Evolutionary conservation across 2,113 vertebrate species (phyloP), one percentile per base, ranked within the genome.

Genomic region (Rhipidura dahli): DNA sequence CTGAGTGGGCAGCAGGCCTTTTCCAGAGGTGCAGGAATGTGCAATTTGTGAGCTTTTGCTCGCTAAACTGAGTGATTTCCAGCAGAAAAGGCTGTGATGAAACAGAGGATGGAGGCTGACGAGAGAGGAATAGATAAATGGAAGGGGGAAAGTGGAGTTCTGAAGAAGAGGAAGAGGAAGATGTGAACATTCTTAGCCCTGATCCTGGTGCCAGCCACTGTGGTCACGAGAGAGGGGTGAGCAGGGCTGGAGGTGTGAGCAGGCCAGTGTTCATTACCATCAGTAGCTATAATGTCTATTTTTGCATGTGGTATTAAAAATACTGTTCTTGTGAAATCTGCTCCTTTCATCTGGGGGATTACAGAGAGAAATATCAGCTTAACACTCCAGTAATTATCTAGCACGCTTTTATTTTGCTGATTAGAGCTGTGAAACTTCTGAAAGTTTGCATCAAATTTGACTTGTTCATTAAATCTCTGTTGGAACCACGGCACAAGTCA

Each of bases 261-360:
- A 73, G 44, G 9, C 39, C 30, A 5, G 21, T 27, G 50, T 59
- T 95, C 27, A 5, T 91, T 80, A 77, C 66, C 54, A 61, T 61
- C 30, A 49, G 39, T 24, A 56, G 78, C 75, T 91, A 42, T 44
- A 87, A 84, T 27, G 73, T 72, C 68, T 93, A 72, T 87, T 90
- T 95, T 82, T 91, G 44, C 33, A 35, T n/a, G 50, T 1, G 78
- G 27, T 49, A 70, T 91, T 88, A 94, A 92, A 95, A 92, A 75
- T 61, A 70, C 35, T 61, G n/a, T 87, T 94, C 93, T 83, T 85
- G 81, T 93, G 93, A 95, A 94, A 94, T 61, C 70, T 83, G 18
- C 9, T 57, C 35, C 93, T 96, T 96, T 96, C 82, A 96, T 96
- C 93, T 91, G 51, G 60, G 30, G 83, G 83, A 96, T 94, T 95